Base-by-base conservation (phyloP, 1,140 invertebrate genomes). In the Lepidurus packardi region DNA sequence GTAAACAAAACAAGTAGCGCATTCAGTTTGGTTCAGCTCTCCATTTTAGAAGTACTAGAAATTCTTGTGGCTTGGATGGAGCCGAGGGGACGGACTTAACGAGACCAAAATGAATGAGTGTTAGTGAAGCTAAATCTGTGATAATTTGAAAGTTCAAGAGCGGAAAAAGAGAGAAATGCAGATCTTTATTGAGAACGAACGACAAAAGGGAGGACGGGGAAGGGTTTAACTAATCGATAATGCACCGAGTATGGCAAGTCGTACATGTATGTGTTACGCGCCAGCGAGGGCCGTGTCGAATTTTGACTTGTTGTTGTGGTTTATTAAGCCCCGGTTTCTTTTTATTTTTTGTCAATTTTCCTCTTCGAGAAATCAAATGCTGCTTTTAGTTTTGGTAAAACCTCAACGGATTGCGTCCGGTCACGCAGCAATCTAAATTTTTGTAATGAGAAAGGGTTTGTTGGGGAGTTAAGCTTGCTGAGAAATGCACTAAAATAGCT, bases 181-280 rank as follows among this genome's bases (percentile, higher is more conserved):
- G 4, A 65, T 65, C 4, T 21, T 65, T 16, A 65, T 65, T 21
- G 53, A 65, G 21, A 21, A 7, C 53, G 53, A 65, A n/a, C 16
- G 53, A 34, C 34, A 13, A 65, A 65, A 65, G 53, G 16, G 21
- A 65, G 21, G 53, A 65, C 53, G 53, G 21, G 34, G 16, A 65
- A 65, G 53, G 13, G 13, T 65, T 47, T 65, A 65, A 13, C 53
- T 65, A 65, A 65, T 65, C 53, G 53, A 65, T 65, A 65, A 21
- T 65, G 53, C 53, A 65, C 53, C 53, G 53, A n/a, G 53, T 21
- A 65, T 16, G 0, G 34, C 53, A 65, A 65, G 53, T 65, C 5
- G 16, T 65, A 10, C 53, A 21, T 16, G 53, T 25, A 25, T 16
- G 53, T 6, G 21, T 21, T 21, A 65, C 16, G 21, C 53, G 21